Evolutionary conservation across 2,888 invertebrate species (phyloP), one percentile per base, ranked within the genome.

Genomic region (Caenorhabditis macrosperma): DNA sequence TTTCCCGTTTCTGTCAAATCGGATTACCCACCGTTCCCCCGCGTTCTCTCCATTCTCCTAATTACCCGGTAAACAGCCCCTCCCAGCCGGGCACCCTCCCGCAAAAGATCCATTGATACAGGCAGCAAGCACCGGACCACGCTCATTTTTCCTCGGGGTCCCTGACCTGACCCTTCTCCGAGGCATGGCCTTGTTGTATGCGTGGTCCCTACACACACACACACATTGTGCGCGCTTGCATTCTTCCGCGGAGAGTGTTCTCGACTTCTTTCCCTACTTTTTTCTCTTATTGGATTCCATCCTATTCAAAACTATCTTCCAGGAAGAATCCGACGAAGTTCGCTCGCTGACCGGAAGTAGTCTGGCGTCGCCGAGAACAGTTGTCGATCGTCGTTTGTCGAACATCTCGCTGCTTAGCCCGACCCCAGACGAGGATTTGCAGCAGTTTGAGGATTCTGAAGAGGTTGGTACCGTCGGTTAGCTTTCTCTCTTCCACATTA

Each of bases 241-340:
- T 38, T 22, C 41, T 33, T 48, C 9, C 24, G 48, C 28, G 22
- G 38, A 35, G 17, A n/a, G n/a, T n/a, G n/a, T n/a, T 28, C 28
- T 61, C 38, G n/a, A n/a, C n/a, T 38, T 38, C 61, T 41, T 24
- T 28, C 30, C 26, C 17, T 38, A 2, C 26, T 60, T 71, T 41
- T 17, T 38, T 24, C 38, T 50, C 24, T 48, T 41, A 50, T 38
- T 50, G 10, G 38, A 20, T 41, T 28, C n/a, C 17, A 26, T 26
- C 59, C 20, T 50, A 22, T 35, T n/a, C 7, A 59, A 26, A 12
- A 30, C 20, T 22, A 67, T 28, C 24, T 28, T 52, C 30, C 48
- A 86, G 86, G 86, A 86, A 57, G 86, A 86, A 79, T 83, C 83
- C 12, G 86, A 86, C 81, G 86, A 86, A 33, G 61, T 84, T n/a